Evolutionary conservation across 2,113 vertebrate genomes (phyloP).

Genomic region (Coracopsis vasa): DNA sequence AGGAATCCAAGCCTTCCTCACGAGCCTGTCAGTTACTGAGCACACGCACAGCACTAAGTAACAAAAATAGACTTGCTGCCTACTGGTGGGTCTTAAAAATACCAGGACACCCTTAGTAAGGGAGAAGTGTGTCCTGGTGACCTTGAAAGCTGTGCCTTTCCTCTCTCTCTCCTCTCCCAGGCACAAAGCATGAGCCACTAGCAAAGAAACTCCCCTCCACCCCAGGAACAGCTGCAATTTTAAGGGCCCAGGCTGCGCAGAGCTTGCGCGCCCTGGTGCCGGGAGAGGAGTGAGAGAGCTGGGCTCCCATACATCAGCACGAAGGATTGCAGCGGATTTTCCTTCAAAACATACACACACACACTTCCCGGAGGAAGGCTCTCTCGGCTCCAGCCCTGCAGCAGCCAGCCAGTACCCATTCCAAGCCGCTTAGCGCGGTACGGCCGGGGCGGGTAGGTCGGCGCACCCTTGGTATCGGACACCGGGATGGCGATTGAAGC

Average conservation of each 20-base stretch:
- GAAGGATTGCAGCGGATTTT: background rate
- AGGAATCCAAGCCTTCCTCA: background rate
- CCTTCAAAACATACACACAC: background rate
- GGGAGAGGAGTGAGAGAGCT: too few relatives aligned
- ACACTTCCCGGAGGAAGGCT: background rate
- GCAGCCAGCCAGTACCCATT: background rate
- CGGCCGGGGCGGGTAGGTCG: background rate
- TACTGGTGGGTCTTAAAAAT: background rate
- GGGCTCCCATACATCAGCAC: background rate
- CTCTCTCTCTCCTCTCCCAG: background rate
- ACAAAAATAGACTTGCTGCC: slow-evolving; percentile 11
- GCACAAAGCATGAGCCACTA: background rate
- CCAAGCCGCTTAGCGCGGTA: background rate
- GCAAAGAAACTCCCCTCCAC: too few relatives aligned
- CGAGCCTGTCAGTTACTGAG: background rate
- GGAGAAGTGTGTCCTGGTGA: background rate
- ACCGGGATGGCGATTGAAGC: rapidly evolving
- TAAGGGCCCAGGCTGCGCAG: background rate
- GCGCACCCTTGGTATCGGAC: rapidly evolving
- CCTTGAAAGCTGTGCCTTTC: background rate
- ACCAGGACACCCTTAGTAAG: background rate
- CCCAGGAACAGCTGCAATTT: background rate
- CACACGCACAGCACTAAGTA: background rate
- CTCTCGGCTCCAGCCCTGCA: background rate
- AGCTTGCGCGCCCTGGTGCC: background rate